Base-by-base conservation (phyloP, 2,888 invertebrate species). In the Sabatieria punctata region DNA sequence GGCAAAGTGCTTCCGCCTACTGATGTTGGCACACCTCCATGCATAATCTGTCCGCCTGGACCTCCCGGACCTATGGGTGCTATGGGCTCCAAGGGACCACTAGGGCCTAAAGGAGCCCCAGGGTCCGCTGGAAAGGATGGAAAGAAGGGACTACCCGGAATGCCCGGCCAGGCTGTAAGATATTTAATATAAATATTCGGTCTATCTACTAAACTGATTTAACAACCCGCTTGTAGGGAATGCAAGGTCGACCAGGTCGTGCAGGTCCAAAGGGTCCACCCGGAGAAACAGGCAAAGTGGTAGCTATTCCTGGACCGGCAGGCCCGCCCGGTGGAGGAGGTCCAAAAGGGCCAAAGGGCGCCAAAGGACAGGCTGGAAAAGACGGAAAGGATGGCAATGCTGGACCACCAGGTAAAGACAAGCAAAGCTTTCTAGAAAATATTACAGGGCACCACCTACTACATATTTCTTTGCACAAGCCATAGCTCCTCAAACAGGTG, bases 211-310 rank as follows among this genome's bases (percentile, higher is more conserved):
- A n/a, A n/a, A n/a, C n/a, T n/a, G n/a, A n/a, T n/a, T n/a, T n/a
- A n/a, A n/a, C n/a, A n/a, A n/a, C n/a, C n/a, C n/a, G n/a, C n/a
- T n/a, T n/a, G n/a, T n/a, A n/a, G n/a, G n/a, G n/a, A n/a, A n/a
- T n/a, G n/a, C 74, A 70, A 65, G 86, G 86, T 8, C 74, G 75
- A 41, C 68, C 81, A 52, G 88, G 88, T 33, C 81, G 81, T 65
- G 71, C 78, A 43, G 85, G 83, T 1, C 75, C 77, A 2, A 71
- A 73, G 57, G 85, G 85, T 25, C 68, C 74, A 1, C 76, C 79
- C 22, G 83, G 84, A 15, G 80, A 81, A 60, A 77, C 79, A 56
- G 78, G 77, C 23, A 73, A 73, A 24, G 65, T 65, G 27, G 72
- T 72, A 37, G 77, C 77, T 51, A 21, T n/a, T n/a, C n/a, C n/a